Evolutionary conservation across 2,797 vertebrate genomes (phyloP).

Genomic region (Molossus molossus): DNA sequence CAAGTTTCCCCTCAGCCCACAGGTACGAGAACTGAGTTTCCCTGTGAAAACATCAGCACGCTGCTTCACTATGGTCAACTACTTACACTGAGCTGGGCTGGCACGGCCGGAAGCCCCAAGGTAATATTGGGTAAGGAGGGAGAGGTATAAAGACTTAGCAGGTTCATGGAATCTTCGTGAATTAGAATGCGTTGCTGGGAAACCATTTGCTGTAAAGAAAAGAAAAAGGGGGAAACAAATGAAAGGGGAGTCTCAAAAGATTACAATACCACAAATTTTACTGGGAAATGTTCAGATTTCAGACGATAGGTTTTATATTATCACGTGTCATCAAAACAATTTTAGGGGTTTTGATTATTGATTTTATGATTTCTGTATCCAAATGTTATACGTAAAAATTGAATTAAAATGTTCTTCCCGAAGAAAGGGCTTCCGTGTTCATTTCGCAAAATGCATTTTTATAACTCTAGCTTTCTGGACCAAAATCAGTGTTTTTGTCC

Average conservation of each 20-base stretch:
- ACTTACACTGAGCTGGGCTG: conserved; percentile 96
- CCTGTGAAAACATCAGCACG: not conserved
- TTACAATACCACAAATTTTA: conserved; percentile 20
- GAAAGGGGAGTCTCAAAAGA: conserved; percentile 66
- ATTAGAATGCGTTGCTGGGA: conserved; percentile 95
- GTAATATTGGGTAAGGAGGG: conserved; percentile 99
- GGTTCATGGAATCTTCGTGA: conserved; percentile 96
- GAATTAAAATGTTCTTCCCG: conserved; percentile 15
- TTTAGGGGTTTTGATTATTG: not conserved
- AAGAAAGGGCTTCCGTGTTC: not conserved
- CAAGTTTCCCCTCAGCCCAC: not conserved
- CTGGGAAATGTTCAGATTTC: conserved; percentile 31
- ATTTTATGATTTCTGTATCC: not conserved
- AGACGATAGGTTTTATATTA: not conserved
- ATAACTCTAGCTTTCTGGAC: not conserved
- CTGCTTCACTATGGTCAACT: not conserved
- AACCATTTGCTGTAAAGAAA: conserved; percentile 94
- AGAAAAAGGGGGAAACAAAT: conserved; percentile 74
- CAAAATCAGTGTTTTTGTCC: not conserved
- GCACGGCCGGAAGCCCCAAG: conserved; percentile 94
- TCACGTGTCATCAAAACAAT: not conserved
- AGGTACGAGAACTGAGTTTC: conserved; percentile 41
- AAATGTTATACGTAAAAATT: not conserved
- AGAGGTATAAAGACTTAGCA: conserved; percentile 98
- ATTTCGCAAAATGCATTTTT: conserved; percentile 4